Evolutionary conservation across 2,888 invertebrate species (phyloP), one percentile per base, ranked within the genome.

Genomic region (Craniophora ligustri): DNA sequence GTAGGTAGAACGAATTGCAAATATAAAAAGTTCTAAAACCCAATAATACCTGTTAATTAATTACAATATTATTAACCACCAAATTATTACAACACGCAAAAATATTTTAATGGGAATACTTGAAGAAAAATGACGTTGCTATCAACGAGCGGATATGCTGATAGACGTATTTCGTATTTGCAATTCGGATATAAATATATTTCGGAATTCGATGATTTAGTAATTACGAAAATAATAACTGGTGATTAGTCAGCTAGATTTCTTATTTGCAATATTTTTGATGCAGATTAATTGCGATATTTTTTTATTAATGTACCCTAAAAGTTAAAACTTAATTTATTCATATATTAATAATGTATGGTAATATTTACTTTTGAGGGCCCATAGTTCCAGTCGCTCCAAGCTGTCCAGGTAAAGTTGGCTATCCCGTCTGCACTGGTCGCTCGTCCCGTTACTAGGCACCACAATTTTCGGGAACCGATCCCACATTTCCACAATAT

Each of bases 281-380:
- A 32, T 15, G 10, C 28, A 23, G 2, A 18, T 19, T 10, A 36
- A 11, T 35, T 6, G 15, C 5, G 2, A 1, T 1, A 11, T 13
- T 15, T 13, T 15, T 1, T 7, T 31, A 3, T 21, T 8, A 5
- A 38, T 2, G 2, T 36, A 45, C 53, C 45, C 21, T 41, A 13
- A 13, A 1, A 26, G n/a, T n/a, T n/a, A n/a, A n/a, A n/a, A n/a
- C n/a, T n/a, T n/a, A n/a, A n/a, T n/a, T n/a, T n/a, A n/a, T n/a
- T n/a, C n/a, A n/a, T n/a, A n/a, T n/a, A n/a, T n/a, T n/a, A n/a
- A n/a, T n/a, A n/a, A n/a, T n/a, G n/a, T n/a, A n/a, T n/a, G n/a
- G n/a, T 58, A 58, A 50, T 59, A 84, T 81, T 91, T 91, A 95
- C 95, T 94, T 92, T 94, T 94, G 36, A 94, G 55, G 32, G 94